Base-by-base conservation (phyloP, 2,113 vertebrate species). In the Glaucomys volans region DNA sequence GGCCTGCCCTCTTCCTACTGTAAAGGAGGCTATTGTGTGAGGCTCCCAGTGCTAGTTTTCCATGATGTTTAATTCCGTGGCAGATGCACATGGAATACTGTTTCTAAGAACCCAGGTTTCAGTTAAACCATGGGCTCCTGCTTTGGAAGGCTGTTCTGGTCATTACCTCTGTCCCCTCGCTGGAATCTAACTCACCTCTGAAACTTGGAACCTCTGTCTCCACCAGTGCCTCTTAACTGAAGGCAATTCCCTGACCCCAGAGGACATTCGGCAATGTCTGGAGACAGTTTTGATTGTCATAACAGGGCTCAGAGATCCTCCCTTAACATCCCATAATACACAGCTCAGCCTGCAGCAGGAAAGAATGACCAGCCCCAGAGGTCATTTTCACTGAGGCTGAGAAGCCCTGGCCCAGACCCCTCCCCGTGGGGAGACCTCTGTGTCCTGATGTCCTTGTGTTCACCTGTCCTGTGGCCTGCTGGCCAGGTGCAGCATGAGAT, bases 251-350 rank as follows among this genome's bases (percentile, higher is more conserved):
- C 50, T 50, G 10, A 3, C n/a, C 50, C 28, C 3, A 14, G 4
- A 66, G 44, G 37, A 37, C 26, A 30, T 32, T 47, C 26, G 83
- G 24, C 22, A 24, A 37, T 89, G 62, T 77, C n/a, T 26, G 4
- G 52, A 40, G 59, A 69, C 17, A 59, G 20, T 84, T 75, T 83
- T 64, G 50, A 67, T 87, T 37, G 37, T 59, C 24, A 20, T 35
- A 10, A 57, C 0, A 50, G 37, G 12, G 69, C n/a, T 22, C 72
- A 69, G 54, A 90, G 42, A 89, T 32, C 16, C 0, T 47, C 5
- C 5, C 30, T 50, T 14, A 64, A 50, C 0, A 47, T 54, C 12
- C 57, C 30, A 0, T 0, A 5, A 2, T 26, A 62, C 40, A n/a
- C 5, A 57, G 17, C 37, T 71, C 1, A n/a, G 10, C 28, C 50